Conservation (phyloP, 2,113 vertebrate species). For the Megalops atlanticus region DNA sequence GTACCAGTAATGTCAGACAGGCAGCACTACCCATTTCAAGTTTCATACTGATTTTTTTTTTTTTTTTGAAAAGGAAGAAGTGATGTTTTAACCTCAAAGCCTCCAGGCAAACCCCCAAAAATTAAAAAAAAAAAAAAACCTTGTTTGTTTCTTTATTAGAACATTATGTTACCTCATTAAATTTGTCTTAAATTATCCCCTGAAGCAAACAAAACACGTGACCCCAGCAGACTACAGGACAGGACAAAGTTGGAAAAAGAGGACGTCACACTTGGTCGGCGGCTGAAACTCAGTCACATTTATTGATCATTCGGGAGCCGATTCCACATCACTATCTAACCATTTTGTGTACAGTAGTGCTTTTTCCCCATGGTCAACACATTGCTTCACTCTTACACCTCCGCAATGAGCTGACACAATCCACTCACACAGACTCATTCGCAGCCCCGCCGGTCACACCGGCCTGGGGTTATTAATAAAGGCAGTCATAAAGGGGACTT, state of each 20-base stretch:
- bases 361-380: slow-evolving; percentile 41
- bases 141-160: too few species aligned
- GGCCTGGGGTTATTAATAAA: slow-evolving; percentile 46
- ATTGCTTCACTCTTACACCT: slow-evolving; percentile 29
- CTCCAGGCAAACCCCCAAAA: too few species aligned
- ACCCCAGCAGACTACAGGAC: too few species aligned
- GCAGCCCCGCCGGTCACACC: slow-evolving; percentile 50
- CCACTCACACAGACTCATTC: slow-evolving; percentile 14
- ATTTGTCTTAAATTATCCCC: too few species aligned
- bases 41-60: too few species aligned
- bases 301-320: slow-evolving; percentile 73
- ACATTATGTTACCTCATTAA: too few species aligned
- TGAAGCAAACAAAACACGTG: too few species aligned
- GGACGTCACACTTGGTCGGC: background rate
- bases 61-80: too few species aligned
- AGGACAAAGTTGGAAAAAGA: background rate
- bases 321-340: slow-evolving; percentile 65
- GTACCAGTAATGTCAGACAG: too few species aligned
- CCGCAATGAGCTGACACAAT: slow-evolving; percentile 7
- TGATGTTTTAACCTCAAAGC: too few species aligned
- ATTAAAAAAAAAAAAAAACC: too few species aligned
- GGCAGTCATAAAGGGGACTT: slow-evolving; percentile 49
- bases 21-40: too few species aligned
- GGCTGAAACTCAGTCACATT: slow-evolving; percentile 66
- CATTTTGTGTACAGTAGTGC: slow-evolving; percentile 62